Base-by-base conservation (phyloP, 53 echinoderm and acorn worm genomes). In the Holothuria leucospilota region DNA sequence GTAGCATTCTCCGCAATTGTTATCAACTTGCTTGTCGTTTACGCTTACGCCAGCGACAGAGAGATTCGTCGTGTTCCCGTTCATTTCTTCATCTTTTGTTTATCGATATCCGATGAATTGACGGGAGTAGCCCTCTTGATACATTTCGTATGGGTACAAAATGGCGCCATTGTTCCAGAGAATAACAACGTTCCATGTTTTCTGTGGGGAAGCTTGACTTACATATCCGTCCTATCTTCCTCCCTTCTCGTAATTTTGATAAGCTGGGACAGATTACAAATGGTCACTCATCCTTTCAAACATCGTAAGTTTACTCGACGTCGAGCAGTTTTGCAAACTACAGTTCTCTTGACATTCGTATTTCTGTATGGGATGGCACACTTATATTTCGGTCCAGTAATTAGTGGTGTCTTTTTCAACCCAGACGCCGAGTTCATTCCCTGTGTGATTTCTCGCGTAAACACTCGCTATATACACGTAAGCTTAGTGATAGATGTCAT, bases 61-160 rank as follows among this genome's bases (percentile, higher is more conserved):
- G n/a, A 62, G 20, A 62, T 62, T 62, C 62, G 62, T 62, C 20
- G 62, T 20, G 62, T 62, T 62, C 62, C 62, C 62, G 62, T n/a
- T 20, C 62, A 62, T 62, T 62, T 62, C 62, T 62, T 62, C 62
- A 62, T 62, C 20, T n/a, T 62, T 18, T 20, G n/a, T 62, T 62
- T 62, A n/a, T 62, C 62, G n/a, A 18, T 62, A 62, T 18, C 62
- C 20, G 62, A 62, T n/a, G 62, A n/a, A 62, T 62, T 62, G 62
- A 62, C n/a, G 20, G 62, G 62, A 18, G 62, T 62, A 18, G 62
- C 20, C 4, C n/a, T 62, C 2, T 20, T 62, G 20, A 18, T 62
- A 18, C 20, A 34, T 34, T 34, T 34, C 34, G 34, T 34, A 34
- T 34, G 34, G 34, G 34, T 34, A 34, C 34, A 34, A 18, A 18